Percentiles rank a stretch among this genome's conserved stretches.
Evolutionary conservation across 2,113 vertebrate genomes (phyloP).

Genomic region (Hucho hucho): DNA sequence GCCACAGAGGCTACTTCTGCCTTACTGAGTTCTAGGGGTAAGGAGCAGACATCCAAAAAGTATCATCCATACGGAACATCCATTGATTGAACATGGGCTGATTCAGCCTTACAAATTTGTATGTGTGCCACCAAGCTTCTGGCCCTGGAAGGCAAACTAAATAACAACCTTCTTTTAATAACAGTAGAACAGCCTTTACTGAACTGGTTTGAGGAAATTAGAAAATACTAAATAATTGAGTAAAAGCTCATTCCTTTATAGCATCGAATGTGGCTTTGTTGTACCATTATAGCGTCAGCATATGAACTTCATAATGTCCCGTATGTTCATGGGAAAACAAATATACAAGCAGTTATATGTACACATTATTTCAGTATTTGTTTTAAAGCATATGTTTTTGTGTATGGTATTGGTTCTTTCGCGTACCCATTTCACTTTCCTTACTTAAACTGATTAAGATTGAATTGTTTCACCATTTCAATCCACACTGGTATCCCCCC

Average conservation of each 20-base stretch:
- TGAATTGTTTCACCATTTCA: constrained; percentile 18
- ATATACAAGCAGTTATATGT: constrained; percentile 34
- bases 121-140: constrained; percentile 12
- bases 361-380: constrained; percentile 35
- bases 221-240: neutral
- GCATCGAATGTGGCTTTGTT: neutral
- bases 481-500: constrained; percentile 33
- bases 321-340: constrained; percentile 14
- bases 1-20: neutral
- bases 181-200: neutral
- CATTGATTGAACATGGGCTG: neutral
- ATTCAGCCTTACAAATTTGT: neutral
- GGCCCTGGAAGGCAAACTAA: constrained; percentile 10
- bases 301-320: neutral
- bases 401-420: constrained; percentile 1
- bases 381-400: neutral
- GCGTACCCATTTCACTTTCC: constrained; percentile 22
- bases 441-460: constrained; percentile 3
- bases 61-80: neutral
- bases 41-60: neutral
- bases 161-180: neutral
- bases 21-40: neutral
- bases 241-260: neutral
- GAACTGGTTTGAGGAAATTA: neutral
- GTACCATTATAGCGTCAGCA: neutral